Evolutionary conservation across 2,888 invertebrate genomes (phyloP).

Genomic region (Listrodromus nycthemerus): DNA sequence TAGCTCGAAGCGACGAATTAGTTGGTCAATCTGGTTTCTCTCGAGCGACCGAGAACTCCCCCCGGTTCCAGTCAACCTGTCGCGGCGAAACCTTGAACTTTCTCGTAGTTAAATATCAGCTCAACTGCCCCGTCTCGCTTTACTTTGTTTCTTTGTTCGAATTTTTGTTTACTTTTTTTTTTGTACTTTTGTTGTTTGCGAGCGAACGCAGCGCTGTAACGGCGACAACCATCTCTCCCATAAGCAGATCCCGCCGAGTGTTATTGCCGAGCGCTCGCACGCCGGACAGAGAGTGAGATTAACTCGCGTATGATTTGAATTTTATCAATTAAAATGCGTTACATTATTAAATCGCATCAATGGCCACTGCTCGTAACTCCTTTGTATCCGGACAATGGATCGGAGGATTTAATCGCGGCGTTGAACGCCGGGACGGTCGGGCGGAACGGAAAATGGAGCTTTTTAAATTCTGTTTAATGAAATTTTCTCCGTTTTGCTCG

Average conservation of each 20-base stretch:
- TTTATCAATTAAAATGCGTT: conserved; percentile 15
- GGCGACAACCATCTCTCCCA: conserved; percentile 31
- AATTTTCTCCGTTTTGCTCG: neutral
- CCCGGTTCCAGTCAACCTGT: conserved; percentile 29
- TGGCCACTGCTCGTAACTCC: neutral
- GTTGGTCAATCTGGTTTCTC: conserved; percentile 42
- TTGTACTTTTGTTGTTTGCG: neutral
- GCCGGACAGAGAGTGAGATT: neutral
- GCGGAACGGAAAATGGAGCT: neutral
- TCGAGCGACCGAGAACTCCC: conserved; percentile 59
- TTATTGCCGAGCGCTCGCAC: neutral
- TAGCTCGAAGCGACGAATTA: conserved; percentile 6
- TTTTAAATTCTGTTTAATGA: conserved; percentile 19
- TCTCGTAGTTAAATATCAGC: conserved; percentile 34
- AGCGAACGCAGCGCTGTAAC: neutral
- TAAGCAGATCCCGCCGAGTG: neutral
- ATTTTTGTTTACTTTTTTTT: conserved; percentile 1
- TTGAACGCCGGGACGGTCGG: neutral
- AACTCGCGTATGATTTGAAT: neutral
- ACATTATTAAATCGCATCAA: conserved; percentile 6
- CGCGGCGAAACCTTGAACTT: conserved; percentile 59
- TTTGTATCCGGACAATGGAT: conserved; percentile 5
- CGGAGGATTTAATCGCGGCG: neutral
- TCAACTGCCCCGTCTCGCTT: conserved; percentile 5
- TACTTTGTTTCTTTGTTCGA: neutral